Base-by-base conservation (phyloP, 2,888 invertebrate genomes). In the Ophioninae sp. region DNA sequence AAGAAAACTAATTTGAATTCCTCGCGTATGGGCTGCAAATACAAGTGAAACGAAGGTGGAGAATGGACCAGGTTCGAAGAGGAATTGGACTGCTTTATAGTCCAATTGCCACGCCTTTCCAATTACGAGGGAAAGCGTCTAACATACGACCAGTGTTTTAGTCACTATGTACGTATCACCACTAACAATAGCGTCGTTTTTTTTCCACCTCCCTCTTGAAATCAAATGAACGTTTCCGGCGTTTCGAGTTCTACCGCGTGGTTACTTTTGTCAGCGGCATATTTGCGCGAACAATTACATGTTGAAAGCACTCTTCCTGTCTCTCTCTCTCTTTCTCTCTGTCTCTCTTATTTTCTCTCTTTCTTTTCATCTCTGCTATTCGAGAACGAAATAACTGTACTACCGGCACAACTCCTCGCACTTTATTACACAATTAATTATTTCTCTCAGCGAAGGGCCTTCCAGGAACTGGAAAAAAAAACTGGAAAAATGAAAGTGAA, bases 21-120 rank as follows among this genome's bases (percentile, higher is more conserved):
- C 41, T 5, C 20, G 10, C 17, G 59, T 69, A 37, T 58, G 69
- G 64, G 64, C 37, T 6, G 58, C n/a, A 37, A 20, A 17, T 39
- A 30, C 44, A 65, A 68, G 39, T 63, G 17, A 22, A 61, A 61
- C 13, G 37, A 67, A 22, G 69, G 65, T 56, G 63, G 41, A 68
- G 58, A 61, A 10, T 63, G 37, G 20, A 6, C 13, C 41, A n/a
- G n/a, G 76, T 72, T 81, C 56, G 68, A 37, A 63, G 76, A 78
- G 75, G 56, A 83, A 85, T 84, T 82, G 75, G 79, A 71, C 71
- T 76, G 75, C 58, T 83, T 82, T 69, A 74, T 72, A 68, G 82
- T 80, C 79, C 72, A 82, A 83, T 84, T 84, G 83, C 82, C 81
- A 86, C 83, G 85, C 81, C 76, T 85, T 79, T 84, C 65, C 73